Evolutionary conservation across 2,888 invertebrate genomes (phyloP), one percentile per base, ranked within the genome.

Genomic region (Eulithis testata): DNA sequence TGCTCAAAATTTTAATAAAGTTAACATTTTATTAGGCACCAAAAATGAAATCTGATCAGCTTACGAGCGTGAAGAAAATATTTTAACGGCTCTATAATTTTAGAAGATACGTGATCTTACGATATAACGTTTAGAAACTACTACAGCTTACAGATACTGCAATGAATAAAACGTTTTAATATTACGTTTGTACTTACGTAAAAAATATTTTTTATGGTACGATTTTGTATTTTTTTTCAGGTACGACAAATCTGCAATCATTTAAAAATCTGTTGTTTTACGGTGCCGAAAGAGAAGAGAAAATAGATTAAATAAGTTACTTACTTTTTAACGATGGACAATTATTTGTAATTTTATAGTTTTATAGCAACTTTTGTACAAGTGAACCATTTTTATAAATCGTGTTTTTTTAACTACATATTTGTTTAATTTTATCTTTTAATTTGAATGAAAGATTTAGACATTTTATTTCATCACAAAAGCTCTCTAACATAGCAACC

Each of bases 211-310:
- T 31, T 2, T 31, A 31, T 1, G 3, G 6, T 31, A 31, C 6
- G 0, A 31, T 2, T 2, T 31, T 31, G 31, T 51, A 59, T 64
- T 60, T 68, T 66, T 68, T 94, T 93, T 58, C 87, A 98, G 98
- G 98, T 98, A 0, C 95, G 96, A 51, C 98, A 99, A 91, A 98
- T 99, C 96, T 98, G 98, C 88, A 91, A 94, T 68, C 97, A 98
- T 87, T 97, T 98, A 86, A 95, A 95, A 77, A 97, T 98, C 77
- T 94, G 95, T 76, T 98, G 98, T 87, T 98, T 99, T 88, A 79
- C 78, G 7, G 89, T 91, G 2, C 84, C 87, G 2, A 88, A 83
- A 70, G 75, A 78, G 3, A 88, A 85, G 71, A 81, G 69, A 70
- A 84, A 85, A 78, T 86, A 75, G 56, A 49, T 8, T 6, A 12